Percentiles rank a stretch among this genome's conserved stretches.
Conservation (phyloP, 2,797 vertebrate genomes). For the Sitta carolinensis region DNA sequence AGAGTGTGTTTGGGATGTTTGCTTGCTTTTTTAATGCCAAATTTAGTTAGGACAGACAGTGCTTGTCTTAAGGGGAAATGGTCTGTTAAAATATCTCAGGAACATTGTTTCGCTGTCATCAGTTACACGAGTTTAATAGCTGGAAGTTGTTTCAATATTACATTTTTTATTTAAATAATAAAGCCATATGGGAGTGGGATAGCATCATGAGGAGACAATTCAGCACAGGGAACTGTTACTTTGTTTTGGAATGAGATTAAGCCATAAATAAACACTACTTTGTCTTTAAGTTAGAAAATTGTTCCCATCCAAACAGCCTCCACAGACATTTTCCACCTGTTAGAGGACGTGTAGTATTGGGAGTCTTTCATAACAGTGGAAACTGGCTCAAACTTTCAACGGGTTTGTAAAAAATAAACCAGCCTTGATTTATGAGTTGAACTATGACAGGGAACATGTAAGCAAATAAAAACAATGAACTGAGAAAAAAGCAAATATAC, state of each 20-base stretch:
- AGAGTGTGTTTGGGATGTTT: background rate
- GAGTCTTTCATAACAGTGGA: conserved; percentile 68
- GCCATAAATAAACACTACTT: conserved; percentile 65
- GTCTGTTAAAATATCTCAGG: background rate
- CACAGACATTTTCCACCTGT: conserved; percentile 68
- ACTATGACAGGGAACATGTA: conserved; percentile 65
- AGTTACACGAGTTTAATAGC: conserved; percentile 36
- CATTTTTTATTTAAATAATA: conserved; percentile 53
- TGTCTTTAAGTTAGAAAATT: conserved; percentile 63
- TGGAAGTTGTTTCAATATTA: conserved; percentile 42
- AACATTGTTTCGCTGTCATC: conserved; percentile 32
- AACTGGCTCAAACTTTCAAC: conserved; percentile 63
- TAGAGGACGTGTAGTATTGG: conserved; percentile 42
- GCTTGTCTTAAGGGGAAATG: background rate
- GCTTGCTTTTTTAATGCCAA: conserved; percentile 21
- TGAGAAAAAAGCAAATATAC: conserved; percentile 60
- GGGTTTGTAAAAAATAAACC: conserved; percentile 70
- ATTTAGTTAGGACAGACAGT: conserved; percentile 3
- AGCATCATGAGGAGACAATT: conserved; percentile 50
- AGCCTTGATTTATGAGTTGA: conserved; percentile 64
- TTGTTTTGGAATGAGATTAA: conserved; percentile 67
- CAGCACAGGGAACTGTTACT: conserved; percentile 16
- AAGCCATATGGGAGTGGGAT: conserved; percentile 42
- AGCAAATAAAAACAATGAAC: conserved; percentile 73
- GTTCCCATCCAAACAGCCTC: conserved; percentile 52